Percentiles rank a stretch among this genome's conserved stretches.
These are phyloP conservation scores for Meteorus cinctellus DNA, from an alignment of 2,888 invertebrate genomes.

Conservation along the genomic window DNA sequence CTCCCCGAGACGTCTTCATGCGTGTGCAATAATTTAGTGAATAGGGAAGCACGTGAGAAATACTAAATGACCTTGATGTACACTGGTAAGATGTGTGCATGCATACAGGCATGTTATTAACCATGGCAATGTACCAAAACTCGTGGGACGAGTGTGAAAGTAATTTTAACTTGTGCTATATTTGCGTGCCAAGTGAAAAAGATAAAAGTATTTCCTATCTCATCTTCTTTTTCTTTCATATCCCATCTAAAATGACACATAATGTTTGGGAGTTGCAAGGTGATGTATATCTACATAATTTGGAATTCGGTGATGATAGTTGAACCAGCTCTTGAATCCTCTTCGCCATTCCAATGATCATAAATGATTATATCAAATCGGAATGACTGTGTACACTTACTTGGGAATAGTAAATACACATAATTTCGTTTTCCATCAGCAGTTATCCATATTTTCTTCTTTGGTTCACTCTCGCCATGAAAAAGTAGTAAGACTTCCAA, in stretches of 20 bases:
- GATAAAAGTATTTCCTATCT: not conserved
- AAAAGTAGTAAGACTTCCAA: too few species aligned
- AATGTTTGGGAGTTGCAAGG: too few species aligned
- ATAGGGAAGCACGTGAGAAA: not conserved
- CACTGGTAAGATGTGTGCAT: not conserved
- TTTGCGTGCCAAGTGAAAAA: not conserved
- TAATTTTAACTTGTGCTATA: not conserved
- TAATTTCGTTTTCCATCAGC: not conserved
- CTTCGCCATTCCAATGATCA: too few species aligned
- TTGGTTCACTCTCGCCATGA: too few species aligned
- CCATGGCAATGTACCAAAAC: slow-evolving; percentile 14
- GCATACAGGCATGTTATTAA: not conserved
- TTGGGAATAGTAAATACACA: not conserved
- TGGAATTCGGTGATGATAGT: too few species aligned
- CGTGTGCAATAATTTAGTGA: slow-evolving; percentile 1
- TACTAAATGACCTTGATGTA: not conserved
- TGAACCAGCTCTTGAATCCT: too few species aligned
- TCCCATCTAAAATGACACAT: too few species aligned
- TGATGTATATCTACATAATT: too few species aligned
- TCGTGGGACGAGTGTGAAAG: not conserved
- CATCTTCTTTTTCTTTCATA: too few species aligned
- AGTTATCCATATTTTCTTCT: too few species aligned
- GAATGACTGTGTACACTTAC: too few species aligned
- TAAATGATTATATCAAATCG: too few species aligned
- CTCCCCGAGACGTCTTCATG: slow-evolving; percentile 9